Evolutionary conservation across 2,888 invertebrate species (phyloP).

Genomic region (Chrysolina haemoptera): DNA sequence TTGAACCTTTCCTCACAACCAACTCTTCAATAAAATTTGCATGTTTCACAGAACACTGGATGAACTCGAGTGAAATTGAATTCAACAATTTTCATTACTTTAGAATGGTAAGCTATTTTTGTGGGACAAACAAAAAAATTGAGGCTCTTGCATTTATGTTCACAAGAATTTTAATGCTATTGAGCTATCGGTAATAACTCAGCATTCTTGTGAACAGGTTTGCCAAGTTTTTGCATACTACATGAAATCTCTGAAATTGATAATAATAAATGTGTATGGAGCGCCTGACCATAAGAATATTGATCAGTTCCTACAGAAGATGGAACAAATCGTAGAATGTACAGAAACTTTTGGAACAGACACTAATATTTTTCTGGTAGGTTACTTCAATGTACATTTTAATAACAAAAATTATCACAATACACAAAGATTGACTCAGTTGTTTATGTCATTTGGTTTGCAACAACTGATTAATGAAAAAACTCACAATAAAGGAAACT

Average conservation of each 20-base stretch:
- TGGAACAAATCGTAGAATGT: slow-evolving; percentile 1
- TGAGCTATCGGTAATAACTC: slow-evolving; percentile 8
- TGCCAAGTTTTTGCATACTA: slow-evolving; percentile 1
- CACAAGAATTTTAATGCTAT: slow-evolving; percentile 12
- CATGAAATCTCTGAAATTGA: slow-evolving; percentile 8
- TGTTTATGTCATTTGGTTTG: slow-evolving; percentile 23
- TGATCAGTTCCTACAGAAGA: slow-evolving; percentile 6
- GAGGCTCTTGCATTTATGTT: background rate
- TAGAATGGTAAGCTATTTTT: slow-evolving; percentile 9
- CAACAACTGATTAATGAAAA: slow-evolving; percentile 18
- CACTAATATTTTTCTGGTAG: no score
- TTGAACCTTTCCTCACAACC: background rate
- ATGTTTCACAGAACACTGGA: slow-evolving; percentile 9
- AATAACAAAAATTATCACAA: slow-evolving; percentile 7
- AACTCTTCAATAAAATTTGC: slow-evolving; percentile 6
- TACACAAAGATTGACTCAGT: slow-evolving; percentile 6
- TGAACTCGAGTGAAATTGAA: slow-evolving; percentile 8
- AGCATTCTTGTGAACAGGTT: slow-evolving; percentile 3
- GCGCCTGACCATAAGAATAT: background rate
- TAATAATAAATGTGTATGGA: slow-evolving; percentile 1
- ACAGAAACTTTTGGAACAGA: no score
- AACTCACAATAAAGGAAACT: slow-evolving; percentile 7
- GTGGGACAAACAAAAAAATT: background rate
- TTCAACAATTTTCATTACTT: background rate
- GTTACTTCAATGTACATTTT: background rate